Evolutionary conservation across 2,797 vertebrate genomes (phyloP).

Genomic region (Ctenopoma kingsleyae): DNA sequence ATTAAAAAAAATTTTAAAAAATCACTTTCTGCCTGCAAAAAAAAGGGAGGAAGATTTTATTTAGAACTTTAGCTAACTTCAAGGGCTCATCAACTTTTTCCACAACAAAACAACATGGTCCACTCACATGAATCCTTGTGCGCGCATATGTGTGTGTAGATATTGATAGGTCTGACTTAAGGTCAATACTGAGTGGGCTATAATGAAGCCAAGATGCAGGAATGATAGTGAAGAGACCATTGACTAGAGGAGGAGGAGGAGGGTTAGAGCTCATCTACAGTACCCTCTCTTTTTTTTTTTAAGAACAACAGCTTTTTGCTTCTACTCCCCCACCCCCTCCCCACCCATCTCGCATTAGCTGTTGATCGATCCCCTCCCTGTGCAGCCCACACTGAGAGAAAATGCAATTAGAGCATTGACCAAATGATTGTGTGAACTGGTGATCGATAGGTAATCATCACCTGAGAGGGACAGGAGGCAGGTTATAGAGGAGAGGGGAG

Average conservation of each 20-base stretch:
- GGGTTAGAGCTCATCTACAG: slow-evolving; percentile 54
- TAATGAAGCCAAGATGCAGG: slow-evolving; percentile 67
- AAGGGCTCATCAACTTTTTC: slow-evolving; percentile 18
- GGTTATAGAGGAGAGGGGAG: slow-evolving; percentile 28
- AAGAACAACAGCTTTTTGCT: slow-evolving; percentile 16
- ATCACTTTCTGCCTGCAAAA: no score
- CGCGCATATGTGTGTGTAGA: slow-evolving; percentile 17
- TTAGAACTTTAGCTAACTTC: neutral
- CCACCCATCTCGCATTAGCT: slow-evolving; percentile 73
- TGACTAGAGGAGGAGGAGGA: slow-evolving; percentile 44
- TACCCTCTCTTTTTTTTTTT: slow-evolving; percentile 23
- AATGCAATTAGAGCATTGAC: slow-evolving; percentile 81
- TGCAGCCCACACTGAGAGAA: slow-evolving; percentile 70
- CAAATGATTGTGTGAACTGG: slow-evolving; percentile 77
- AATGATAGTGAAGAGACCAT: slow-evolving; percentile 50
- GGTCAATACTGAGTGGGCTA: slow-evolving; percentile 66
- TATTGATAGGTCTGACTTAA: slow-evolving; percentile 56
- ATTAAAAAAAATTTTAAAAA: neutral
- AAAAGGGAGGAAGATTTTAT: neutral
- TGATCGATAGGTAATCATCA: slow-evolving; percentile 83
- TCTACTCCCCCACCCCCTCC: neutral
- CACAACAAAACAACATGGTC: neutral
- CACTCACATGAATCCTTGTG: slow-evolving; percentile 17
- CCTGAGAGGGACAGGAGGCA: slow-evolving; percentile 54
- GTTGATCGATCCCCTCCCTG: slow-evolving; percentile 71